Conservation (phyloP, 2,113 vertebrate genomes). For the Arothron firmamentum region DNA sequence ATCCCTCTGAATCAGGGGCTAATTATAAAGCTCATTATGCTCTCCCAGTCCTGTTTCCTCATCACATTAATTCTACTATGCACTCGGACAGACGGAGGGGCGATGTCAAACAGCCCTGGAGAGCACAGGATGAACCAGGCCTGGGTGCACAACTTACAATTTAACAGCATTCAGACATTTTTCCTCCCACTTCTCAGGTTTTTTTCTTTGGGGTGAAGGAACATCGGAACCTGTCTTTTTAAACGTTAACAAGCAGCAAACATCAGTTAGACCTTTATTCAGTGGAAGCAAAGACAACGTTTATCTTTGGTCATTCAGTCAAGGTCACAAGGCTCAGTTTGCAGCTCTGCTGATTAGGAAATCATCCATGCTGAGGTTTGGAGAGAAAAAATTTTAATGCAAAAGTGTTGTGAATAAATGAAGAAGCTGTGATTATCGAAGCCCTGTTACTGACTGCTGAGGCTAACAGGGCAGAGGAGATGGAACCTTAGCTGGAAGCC, state of each 20-base stretch:
- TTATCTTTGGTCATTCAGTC: no score
- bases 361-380: no score
- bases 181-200: background rate
- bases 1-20: conserved; percentile 54
- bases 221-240: no score
- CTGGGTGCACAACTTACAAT: background rate
- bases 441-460: no score
- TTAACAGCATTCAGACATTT: background rate
- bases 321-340: no score
- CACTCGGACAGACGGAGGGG: conserved; percentile 31
- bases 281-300: no score
- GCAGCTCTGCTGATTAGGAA: no score
- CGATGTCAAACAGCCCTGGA: conserved; percentile 13
- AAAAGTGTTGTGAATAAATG: no score
- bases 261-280: background rate
- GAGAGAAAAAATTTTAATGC: no score
- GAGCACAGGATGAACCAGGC: conserved; percentile 18
- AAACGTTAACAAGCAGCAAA: background rate
- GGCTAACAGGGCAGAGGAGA: no score
- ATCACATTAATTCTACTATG: conserved; percentile 55
- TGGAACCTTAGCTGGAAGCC: no score
- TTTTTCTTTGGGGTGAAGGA: background rate
- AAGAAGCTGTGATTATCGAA: no score
- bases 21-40: conserved; percentile 69
- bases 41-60: conserved; percentile 43